Conservation (phyloP, 1,140 invertebrate species). For the Radopholus similis region DNA sequence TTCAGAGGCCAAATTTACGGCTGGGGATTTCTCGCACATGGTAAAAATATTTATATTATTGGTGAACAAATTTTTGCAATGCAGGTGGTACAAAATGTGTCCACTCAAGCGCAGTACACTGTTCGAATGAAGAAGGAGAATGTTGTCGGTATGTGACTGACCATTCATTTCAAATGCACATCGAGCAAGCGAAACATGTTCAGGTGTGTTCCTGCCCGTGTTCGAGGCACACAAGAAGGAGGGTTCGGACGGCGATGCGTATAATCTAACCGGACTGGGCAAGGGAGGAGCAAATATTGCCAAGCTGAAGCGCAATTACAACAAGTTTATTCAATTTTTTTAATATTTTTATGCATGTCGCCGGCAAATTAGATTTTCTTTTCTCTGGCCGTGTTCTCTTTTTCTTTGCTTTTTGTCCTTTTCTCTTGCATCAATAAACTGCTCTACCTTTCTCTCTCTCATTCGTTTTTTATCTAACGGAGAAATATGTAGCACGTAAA, state of each 20-base stretch:
- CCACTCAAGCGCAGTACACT: conserved; percentile 92
- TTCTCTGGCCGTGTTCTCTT: too few species aligned
- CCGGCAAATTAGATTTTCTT: background rate
- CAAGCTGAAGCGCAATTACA: conserved; percentile 91
- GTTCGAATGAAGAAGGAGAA: conserved; percentile 98
- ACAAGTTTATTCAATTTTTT: conserved; percentile 65
- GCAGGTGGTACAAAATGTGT: conserved; percentile 81
- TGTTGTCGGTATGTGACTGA: conserved; percentile 75
- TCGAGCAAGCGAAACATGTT: conserved; percentile 40
- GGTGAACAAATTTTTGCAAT: background rate
- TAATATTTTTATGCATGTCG: background rate
- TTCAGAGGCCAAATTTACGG: conserved; percentile 86
- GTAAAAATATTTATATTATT: conserved; percentile 65
- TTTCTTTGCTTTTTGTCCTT: too few species aligned
- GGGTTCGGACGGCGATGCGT: conserved; percentile 81
- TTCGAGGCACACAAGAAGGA: conserved; percentile 78
- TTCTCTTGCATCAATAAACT: too few species aligned
- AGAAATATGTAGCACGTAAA: too few species aligned
- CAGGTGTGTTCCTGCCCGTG: conserved; percentile 84
- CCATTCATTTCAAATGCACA: background rate
- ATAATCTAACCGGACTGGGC: conserved; percentile 85
- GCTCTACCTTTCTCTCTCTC: too few species aligned
- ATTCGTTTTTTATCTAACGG: background rate
- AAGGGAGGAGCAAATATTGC: conserved; percentile 88
- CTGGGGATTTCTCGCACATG: conserved; percentile 95